These are phyloP conservation scores for Drosophila pegasa DNA, from an alignment of 2,888 invertebrate genomes.

Conservation along the genomic window DNA sequence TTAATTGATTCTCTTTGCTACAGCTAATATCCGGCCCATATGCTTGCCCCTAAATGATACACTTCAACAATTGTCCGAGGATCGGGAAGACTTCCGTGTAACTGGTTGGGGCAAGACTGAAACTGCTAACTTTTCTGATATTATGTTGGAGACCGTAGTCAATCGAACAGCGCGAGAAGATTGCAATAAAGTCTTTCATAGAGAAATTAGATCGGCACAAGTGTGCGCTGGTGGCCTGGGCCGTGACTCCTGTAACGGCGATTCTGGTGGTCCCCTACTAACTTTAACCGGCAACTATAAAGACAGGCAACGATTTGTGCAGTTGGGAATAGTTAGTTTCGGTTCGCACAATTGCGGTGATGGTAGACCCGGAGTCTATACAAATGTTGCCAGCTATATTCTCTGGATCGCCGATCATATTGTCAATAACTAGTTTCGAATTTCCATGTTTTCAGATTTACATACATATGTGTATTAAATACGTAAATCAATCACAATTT, in stretches of 20 bases:
- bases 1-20: not conserved
- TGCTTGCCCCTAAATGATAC: slow-evolving; percentile 33
- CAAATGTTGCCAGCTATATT: slow-evolving; percentile 30
- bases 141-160: slow-evolving; percentile 3
- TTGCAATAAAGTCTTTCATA: not conserved
- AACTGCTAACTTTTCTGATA: rapidly evolving
- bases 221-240: slow-evolving; percentile 24
- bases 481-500: too few species aligned
- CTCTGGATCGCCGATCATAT: slow-evolving; percentile 41
- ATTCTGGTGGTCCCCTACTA: slow-evolving; percentile 39
- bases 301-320: not conserved
- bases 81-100: not conserved
- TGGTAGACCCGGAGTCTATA: slow-evolving; percentile 23
- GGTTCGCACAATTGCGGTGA: rapidly evolving
- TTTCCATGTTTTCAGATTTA: not conserved
- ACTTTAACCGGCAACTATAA: not conserved
- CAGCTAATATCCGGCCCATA: slow-evolving; percentile 27
- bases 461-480: not conserved
- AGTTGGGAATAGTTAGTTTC: slow-evolving; percentile 39
- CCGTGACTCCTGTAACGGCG: slow-evolving; percentile 24
- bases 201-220: slow-evolving; percentile 1
- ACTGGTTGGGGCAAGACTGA: slow-evolving; percentile 39
- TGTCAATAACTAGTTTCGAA: not conserved
- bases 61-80: not conserved
- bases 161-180: rapidly evolving